Conservation (phyloP, 2,113 vertebrate genomes). For the Sula dactylatra region DNA sequence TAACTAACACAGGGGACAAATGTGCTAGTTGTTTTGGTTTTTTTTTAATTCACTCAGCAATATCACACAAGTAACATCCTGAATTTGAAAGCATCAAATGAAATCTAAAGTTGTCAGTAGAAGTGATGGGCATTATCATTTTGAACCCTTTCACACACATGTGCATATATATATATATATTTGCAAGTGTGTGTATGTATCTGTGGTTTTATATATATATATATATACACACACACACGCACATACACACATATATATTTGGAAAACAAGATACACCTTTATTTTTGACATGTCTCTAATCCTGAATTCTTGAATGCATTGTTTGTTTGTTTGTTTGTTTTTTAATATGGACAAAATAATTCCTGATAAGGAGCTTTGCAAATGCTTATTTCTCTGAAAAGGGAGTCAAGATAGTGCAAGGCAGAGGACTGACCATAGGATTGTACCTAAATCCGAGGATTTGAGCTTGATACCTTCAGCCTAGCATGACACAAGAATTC, state of each 20-base stretch:
- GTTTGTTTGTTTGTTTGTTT: not conserved
- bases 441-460: constrained; percentile 17
- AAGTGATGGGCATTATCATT: not conserved
- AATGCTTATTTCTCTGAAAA: not conserved
- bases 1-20: not conserved
- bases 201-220: not conserved
- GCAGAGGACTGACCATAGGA: not conserved
- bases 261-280: not conserved
- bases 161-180: not conserved
- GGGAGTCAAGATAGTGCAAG: not conserved
- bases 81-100: not conserved
- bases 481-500: not conserved
- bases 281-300: not conserved
- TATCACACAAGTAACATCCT: not conserved
- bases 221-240: too few species aligned
- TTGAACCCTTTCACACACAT: not conserved
- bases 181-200: too few species aligned
- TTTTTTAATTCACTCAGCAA: not conserved
- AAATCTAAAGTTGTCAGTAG: not conserved
- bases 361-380: constrained; percentile 8
- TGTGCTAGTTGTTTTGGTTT: not conserved
- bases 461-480: constrained; percentile 25
- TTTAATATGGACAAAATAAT: not conserved
- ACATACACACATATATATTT: not conserved
- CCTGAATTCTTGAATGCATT: not conserved